phyloP scores from a whole-genome alignment of 2,888 invertebrate species.

The Trissolcus japonicus region DNA sequence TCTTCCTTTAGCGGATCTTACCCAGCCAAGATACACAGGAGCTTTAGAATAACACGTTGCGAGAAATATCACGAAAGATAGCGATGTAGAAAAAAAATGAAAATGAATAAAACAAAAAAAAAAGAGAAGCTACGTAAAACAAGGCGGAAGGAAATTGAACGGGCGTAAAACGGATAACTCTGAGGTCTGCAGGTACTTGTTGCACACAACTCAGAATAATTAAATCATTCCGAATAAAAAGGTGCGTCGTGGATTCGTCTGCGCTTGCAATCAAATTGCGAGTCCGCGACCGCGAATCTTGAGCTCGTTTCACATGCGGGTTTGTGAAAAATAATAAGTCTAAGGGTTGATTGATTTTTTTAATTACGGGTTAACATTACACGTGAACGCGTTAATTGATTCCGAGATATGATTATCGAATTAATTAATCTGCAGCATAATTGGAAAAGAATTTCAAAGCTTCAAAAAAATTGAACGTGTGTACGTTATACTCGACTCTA shows the following conservation, averaged over 20 bases:
- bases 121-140: conserved; percentile 15
- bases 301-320: conserved; percentile 7
- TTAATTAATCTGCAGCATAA: too few relatives aligned
- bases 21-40: conserved; percentile 28
- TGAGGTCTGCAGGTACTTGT: conserved; percentile 49
- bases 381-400: too few relatives aligned
- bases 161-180: conserved; percentile 50
- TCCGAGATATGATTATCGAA: too few relatives aligned
- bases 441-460: too few relatives aligned
- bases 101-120: conserved; percentile 9
- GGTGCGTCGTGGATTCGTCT: conserved; percentile 44
- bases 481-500: too few relatives aligned
- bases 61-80: conserved; percentile 42
- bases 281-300: conserved; percentile 11
- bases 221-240: conserved; percentile 49
- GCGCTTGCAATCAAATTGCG: conserved; percentile 22
- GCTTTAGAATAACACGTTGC: conserved; percentile 50
- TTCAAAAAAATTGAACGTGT: too few relatives aligned
- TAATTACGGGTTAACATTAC: too few relatives aligned
- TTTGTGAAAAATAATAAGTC: conserved; percentile 16
- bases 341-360: too few relatives aligned
- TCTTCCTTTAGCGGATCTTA: conserved; percentile 39
- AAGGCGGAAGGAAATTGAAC: conserved; percentile 39
- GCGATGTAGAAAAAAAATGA: neutral
- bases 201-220: conserved; percentile 47